These are phyloP conservation scores for Stichodactyla helianthus DNA, from an alignment of 64 coral and sea anemone genomes.

Conservation along the genomic window DNA sequence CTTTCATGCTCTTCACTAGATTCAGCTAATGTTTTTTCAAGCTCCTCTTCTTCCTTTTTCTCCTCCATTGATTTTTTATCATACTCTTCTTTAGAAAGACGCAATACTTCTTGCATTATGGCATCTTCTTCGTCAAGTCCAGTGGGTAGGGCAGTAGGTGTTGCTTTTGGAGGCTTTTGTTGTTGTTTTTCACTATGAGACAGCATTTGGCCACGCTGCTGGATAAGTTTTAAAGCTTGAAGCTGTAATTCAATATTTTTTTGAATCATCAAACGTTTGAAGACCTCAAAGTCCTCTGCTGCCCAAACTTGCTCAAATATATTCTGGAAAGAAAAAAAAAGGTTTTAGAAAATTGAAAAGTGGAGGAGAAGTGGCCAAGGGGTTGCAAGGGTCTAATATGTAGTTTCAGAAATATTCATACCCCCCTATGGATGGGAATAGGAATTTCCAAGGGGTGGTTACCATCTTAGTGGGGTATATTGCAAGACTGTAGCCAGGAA, in stretches of 20 bases:
- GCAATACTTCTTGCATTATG: constrained; percentile 81
- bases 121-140: constrained; percentile 56
- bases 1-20: constrained; percentile 62
- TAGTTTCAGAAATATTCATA: too few relatives aligned
- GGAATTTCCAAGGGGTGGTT: too few relatives aligned
- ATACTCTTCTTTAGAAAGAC: constrained; percentile 83
- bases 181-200: not conserved
- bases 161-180: not conserved
- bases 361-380: not conserved
- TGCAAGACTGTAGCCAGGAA: too few relatives aligned
- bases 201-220: constrained; percentile 27
- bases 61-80: constrained; percentile 48
- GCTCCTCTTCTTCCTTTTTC: constrained; percentile 45
- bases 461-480: too few relatives aligned
- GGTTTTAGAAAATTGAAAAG: not conserved
- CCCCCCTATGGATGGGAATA: too few relatives aligned
- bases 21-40: constrained; percentile 44
- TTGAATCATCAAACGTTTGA: constrained; percentile 85
- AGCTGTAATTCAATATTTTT: constrained; percentile 95
- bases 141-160: not conserved
- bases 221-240: constrained; percentile 76
- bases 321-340: constrained; percentile 41
- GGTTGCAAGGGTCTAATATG: too few relatives aligned
- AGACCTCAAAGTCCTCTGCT: constrained; percentile 91
- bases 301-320: constrained; percentile 98